Percentiles rank a stretch among this genome's conserved stretches.
phyloP scores from a whole-genome alignment of 2,113 vertebrate species.

The Cygnus atratus region DNA sequence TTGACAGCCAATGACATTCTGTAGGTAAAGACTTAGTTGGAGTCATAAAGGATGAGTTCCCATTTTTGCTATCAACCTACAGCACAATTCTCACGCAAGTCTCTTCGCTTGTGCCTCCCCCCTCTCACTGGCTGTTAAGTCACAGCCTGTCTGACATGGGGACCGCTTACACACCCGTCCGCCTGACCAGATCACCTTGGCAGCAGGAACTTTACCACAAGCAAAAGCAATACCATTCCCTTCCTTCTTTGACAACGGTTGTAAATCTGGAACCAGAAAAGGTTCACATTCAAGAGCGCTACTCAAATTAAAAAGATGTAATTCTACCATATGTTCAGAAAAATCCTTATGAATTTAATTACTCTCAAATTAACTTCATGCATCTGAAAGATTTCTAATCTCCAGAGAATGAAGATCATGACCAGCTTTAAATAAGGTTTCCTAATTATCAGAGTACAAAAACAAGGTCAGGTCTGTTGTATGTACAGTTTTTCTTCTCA shows the following conservation, averaged over 20 bases:
- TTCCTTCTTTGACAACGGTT: neutral
- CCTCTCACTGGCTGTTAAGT: neutral
- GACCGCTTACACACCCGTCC: neutral
- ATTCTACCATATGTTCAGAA: neutral
- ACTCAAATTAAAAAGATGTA: neutral
- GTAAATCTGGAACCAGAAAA: neutral
- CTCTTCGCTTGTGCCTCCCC: neutral
- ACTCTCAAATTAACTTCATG: neutral
- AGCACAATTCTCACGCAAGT: neutral
- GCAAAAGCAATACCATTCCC: neutral
- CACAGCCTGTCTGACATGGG: rapidly evolving
- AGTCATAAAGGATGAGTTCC: neutral
- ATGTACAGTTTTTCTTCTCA: neutral
- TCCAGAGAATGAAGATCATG: neutral
- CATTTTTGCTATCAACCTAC: neutral
- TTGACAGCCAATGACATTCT: neutral
- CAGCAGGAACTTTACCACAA: neutral
- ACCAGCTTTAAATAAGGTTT: constrained; percentile 2
- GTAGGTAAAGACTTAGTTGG: neutral
- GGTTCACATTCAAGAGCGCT: neutral
- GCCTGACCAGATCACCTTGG: too few relatives aligned
- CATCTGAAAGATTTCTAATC: neutral
- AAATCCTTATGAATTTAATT: neutral
- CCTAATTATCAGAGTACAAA: constrained; percentile 12
- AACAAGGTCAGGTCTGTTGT: neutral